Evolutionary conservation across 2,797 vertebrate species (phyloP).

Genomic region (Loris lydekkerianus): DNA sequence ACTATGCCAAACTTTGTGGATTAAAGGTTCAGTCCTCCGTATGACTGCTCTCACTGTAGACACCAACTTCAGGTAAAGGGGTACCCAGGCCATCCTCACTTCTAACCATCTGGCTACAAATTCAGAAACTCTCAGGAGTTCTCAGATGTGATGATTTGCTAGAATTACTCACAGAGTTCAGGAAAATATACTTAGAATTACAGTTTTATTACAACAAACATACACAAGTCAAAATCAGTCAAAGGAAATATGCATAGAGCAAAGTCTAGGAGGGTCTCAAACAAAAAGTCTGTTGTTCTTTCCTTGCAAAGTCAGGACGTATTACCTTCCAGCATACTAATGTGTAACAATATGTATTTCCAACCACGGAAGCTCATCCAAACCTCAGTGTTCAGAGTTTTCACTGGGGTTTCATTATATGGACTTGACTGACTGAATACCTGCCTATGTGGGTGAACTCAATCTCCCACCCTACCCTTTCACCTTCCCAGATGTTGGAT

Average conservation of each 20-base stretch:
- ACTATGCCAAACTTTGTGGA: not conserved
- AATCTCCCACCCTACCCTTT: not conserved
- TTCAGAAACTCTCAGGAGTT: not conserved
- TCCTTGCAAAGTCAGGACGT: not conserved
- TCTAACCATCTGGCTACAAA: not conserved
- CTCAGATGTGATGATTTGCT: not conserved
- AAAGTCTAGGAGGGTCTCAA: not conserved
- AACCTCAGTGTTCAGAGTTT: not conserved
- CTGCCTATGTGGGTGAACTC: not conserved
- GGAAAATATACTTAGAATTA: not conserved
- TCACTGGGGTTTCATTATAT: not conserved
- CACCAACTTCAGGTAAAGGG: not conserved
- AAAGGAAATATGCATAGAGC: not conserved
- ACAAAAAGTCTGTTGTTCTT: not conserved
- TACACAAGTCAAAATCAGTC: not conserved
- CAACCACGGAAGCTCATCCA: not conserved
- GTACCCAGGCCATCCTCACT: not conserved
- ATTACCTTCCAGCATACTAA: not conserved
- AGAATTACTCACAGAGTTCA: not conserved
- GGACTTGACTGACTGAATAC: not conserved
- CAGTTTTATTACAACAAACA: slow-evolving; percentile 24
- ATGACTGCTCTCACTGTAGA: not conserved
- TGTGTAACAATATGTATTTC: not conserved
- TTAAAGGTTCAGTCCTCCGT: not conserved
- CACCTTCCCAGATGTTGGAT: not conserved